phyloP scores from a whole-genome alignment of 2,797 vertebrate genomes.

The Mastacembelus armatus region DNA sequence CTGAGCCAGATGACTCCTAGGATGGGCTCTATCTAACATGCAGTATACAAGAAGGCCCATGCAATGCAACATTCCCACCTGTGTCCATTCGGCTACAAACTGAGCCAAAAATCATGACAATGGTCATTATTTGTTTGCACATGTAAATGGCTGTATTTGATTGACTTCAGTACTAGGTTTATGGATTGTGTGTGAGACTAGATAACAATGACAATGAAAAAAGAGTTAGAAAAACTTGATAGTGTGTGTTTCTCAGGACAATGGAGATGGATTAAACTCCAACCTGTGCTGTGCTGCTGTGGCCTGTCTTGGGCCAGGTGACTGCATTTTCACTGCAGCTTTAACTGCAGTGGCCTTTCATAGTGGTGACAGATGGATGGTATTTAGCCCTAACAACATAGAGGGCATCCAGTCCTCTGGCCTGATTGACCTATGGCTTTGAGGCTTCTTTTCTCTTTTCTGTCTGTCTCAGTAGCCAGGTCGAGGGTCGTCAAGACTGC shows the following conservation, averaged over 20 bases:
- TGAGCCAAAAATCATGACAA: slow-evolving; percentile 14
- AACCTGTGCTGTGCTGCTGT: slow-evolving; percentile 67
- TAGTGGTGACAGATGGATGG: slow-evolving; percentile 79
- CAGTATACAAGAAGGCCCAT: slow-evolving; percentile 47
- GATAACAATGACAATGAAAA: slow-evolving; percentile 20
- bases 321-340: slow-evolving; percentile 85
- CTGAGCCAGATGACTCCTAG: slow-evolving; percentile 62
- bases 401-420: slow-evolving; percentile 69
- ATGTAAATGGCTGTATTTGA: slow-evolving; percentile 21
- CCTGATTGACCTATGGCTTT: slow-evolving; percentile 69
- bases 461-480: slow-evolving; percentile 43
- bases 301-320: slow-evolving; percentile 61
- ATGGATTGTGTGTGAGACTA: not conserved
- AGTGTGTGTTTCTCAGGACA: slow-evolving; percentile 14
- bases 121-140: not conserved
- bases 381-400: slow-evolving; percentile 79
- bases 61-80: slow-evolving; percentile 43
- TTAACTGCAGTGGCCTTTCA: slow-evolving; percentile 86
- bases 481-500: slow-evolving; percentile 53
- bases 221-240: not conserved
- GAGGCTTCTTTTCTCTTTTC: slow-evolving; percentile 64
- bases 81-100: slow-evolving; percentile 32
- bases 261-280: slow-evolving; percentile 53
- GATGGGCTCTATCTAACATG: slow-evolving; percentile 57
- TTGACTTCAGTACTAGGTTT: slow-evolving; percentile 7